phyloP scores from a whole-genome alignment of 92 coral and sea anemone genomes.

The Epizoanthus stellaris region DNA sequence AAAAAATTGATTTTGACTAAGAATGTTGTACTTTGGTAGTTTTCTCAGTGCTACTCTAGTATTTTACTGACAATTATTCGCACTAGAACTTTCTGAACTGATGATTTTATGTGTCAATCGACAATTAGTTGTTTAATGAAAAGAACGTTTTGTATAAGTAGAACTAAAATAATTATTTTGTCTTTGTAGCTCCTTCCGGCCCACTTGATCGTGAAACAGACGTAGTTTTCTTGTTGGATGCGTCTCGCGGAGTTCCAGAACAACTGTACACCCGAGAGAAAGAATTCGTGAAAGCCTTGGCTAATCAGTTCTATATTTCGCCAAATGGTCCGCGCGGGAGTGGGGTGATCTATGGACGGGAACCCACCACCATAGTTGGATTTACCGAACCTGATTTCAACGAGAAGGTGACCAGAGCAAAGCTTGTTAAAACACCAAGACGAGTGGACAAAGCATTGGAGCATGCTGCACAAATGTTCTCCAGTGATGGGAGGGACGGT shows the following conservation, averaged over 20 bases:
- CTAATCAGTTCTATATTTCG: constrained; percentile 43
- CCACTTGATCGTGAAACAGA: constrained; percentile 46
- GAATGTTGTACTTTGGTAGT: too few relatives aligned
- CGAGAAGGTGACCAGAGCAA: constrained; percentile 15
- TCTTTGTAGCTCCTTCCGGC: constrained; percentile 35
- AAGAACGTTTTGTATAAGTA: too few relatives aligned
- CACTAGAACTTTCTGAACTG: too few relatives aligned
- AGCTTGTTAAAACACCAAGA: constrained; percentile 25
- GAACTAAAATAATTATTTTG: neutral
- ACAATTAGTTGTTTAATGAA: too few relatives aligned
- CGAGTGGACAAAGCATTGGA: constrained; percentile 28
- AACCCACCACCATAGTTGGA: neutral
- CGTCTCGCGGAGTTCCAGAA: constrained; percentile 49
- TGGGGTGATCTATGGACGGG: constrained; percentile 22
- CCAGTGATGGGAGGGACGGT: constrained; percentile 25
- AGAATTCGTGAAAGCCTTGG: constrained; percentile 57
- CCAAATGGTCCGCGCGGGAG: constrained; percentile 41
- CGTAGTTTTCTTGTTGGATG: constrained; percentile 54
- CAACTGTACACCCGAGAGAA: constrained; percentile 20
- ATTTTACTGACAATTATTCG: too few relatives aligned
- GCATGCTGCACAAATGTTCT: constrained; percentile 7
- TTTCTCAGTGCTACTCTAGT: too few relatives aligned
- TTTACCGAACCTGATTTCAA: constrained; percentile 28
- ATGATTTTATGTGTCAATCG: too few relatives aligned
- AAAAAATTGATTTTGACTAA: too few relatives aligned